phyloP scores from a whole-genome alignment of 2,797 vertebrate species.

The Lycodopsis pacificus region DNA sequence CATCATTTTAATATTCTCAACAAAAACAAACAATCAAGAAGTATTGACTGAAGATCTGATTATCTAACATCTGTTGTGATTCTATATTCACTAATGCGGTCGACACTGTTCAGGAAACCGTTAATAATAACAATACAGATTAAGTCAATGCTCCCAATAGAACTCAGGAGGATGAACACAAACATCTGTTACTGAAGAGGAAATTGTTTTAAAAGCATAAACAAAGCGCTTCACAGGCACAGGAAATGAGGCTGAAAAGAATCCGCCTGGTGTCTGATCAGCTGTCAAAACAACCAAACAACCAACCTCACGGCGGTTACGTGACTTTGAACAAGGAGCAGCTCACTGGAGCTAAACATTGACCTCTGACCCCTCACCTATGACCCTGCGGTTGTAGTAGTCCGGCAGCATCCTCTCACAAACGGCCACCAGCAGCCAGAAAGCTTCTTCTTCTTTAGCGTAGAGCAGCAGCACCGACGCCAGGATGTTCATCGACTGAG shows the following conservation, averaged over 20 bases:
- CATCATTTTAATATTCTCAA: no score
- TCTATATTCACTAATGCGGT: background rate
- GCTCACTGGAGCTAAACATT: background rate
- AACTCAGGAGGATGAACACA: conserved; percentile 8
- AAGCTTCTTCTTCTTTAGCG: conserved; percentile 95
- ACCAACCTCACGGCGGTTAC: background rate
- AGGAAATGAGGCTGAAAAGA: conserved; percentile 59
- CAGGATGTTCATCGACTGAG: conserved; percentile 98
- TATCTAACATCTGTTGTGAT: no score
- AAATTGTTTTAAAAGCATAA: conserved; percentile 63
- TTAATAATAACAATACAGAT: background rate
- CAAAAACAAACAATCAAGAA: no score
- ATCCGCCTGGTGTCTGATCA: background rate
- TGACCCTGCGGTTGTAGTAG: conserved; percentile 96
- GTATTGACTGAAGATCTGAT: no score
- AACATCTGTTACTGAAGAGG: conserved; percentile 48
- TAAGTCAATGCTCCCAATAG: background rate
- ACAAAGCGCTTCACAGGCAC: conserved; percentile 65
- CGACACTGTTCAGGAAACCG: background rate
- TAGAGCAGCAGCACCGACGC: conserved; percentile 95
- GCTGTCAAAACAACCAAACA: conserved; percentile 4
- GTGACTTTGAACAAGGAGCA: background rate
- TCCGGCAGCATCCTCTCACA: conserved; percentile 98
- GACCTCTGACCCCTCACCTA: conserved; percentile 84
- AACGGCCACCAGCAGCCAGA: conserved; percentile 95